Evolutionary conservation across 2,113 vertebrate genomes (phyloP).

Genomic region (Menidia beryllina): DNA sequence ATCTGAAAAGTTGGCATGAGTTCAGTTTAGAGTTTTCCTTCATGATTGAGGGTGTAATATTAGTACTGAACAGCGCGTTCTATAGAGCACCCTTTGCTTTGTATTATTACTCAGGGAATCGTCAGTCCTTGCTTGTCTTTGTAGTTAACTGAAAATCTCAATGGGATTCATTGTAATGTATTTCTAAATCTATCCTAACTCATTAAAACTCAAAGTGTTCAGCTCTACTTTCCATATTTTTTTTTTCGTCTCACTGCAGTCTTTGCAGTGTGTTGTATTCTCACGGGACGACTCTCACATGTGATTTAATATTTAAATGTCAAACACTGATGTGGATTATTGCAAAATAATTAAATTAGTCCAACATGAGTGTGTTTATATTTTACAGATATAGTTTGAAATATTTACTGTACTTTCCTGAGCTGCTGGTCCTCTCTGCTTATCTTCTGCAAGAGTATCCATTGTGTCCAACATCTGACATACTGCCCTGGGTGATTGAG

Average conservation of each 20-base stretch:
- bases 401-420: slow-evolving; percentile 9
- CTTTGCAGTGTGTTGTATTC: slow-evolving; percentile 41
- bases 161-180: slow-evolving; percentile 55
- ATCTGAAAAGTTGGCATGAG: slow-evolving; percentile 54
- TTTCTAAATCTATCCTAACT: slow-evolving; percentile 67
- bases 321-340: slow-evolving; percentile 56
- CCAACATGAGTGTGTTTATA: slow-evolving; percentile 11
- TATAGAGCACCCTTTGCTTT: slow-evolving; percentile 29
- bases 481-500: slow-evolving; percentile 73
- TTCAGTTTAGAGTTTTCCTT: slow-evolving; percentile 56
- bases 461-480: slow-evolving; percentile 72
- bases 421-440: slow-evolving; percentile 20
- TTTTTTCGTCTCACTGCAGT: slow-evolving; percentile 49
- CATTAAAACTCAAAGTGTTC: slow-evolving; percentile 66
- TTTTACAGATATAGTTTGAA: slow-evolving; percentile 36
- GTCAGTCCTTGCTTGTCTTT: slow-evolving; percentile 58
- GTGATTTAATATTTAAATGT: slow-evolving; percentile 74
- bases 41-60: slow-evolving; percentile 44
- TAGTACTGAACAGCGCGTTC: slow-evolving; percentile 51
- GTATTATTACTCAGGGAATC: slow-evolving; percentile 54
- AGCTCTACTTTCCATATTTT: slow-evolving; percentile 44
- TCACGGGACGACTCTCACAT: slow-evolving; percentile 58
- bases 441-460: slow-evolving; percentile 45
- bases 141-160: slow-evolving; percentile 65
- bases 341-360: slow-evolving; percentile 58